Conservation (phyloP, 2,797 vertebrate species). For the Schizopygopsis malacanthus region DNA sequence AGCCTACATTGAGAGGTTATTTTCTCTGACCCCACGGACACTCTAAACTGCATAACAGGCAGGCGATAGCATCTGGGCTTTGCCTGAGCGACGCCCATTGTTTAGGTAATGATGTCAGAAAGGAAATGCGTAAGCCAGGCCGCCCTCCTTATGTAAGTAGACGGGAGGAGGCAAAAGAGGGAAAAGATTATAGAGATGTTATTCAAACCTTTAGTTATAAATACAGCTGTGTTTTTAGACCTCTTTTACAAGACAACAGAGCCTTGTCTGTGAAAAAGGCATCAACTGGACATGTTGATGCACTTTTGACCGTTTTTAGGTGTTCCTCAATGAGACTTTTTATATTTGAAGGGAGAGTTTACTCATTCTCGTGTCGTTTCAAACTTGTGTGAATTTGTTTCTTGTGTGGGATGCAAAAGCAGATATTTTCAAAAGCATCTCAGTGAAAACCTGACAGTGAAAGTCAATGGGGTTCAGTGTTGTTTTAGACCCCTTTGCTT, state of each 20-base stretch:
- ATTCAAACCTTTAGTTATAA: conserved; percentile 59
- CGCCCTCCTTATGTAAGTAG: conserved; percentile 63
- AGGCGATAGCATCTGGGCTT: conserved; percentile 69
- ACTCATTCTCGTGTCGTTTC: neutral
- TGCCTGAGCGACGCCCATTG: conserved; percentile 66
- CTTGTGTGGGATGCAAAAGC: neutral
- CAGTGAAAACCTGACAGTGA: neutral
- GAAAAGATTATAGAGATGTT: conserved; percentile 63
- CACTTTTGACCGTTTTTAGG: neutral
- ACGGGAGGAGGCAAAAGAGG: conserved; percentile 57
- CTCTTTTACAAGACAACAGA: conserved; percentile 33
- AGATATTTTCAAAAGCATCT: neutral
- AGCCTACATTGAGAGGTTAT: neutral
- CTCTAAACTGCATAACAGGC: conserved; percentile 50
- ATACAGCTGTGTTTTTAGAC: conserved; percentile 33
- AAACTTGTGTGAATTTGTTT: neutral
- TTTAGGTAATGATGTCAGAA: conserved; percentile 75
- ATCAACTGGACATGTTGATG: conserved; percentile 17
- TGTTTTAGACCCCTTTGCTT: neutral
- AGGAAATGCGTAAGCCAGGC: conserved; percentile 62
- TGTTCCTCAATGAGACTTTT: conserved; percentile 9
- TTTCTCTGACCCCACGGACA: conserved; percentile 4
- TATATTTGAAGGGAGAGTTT: neutral
- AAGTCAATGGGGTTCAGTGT: no score
- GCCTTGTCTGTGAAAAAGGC: conserved; percentile 31